Conservation (phyloP, 2,113 vertebrate species). For the Mesembrinibis cayennensis region DNA sequence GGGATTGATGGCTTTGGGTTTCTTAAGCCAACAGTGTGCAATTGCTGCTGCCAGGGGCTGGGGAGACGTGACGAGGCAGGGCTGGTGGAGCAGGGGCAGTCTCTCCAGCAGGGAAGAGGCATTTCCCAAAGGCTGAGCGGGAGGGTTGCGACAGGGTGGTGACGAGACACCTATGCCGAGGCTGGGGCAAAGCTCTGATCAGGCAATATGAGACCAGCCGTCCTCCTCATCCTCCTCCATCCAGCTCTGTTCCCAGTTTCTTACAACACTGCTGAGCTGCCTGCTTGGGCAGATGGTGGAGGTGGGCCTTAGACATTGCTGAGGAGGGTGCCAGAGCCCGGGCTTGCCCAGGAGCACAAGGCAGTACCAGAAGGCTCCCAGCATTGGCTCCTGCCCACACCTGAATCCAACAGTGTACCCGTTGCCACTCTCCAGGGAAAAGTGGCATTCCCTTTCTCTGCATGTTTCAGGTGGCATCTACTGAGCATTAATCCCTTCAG, state of each 20-base stretch:
- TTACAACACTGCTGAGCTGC: background rate
- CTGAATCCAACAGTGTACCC: background rate
- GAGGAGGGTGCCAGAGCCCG: background rate
- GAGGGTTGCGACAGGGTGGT: background rate
- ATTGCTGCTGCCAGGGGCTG: background rate
- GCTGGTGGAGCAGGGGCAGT: background rate
- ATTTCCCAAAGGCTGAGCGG: background rate
- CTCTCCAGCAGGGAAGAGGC: background rate
- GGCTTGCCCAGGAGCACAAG: background rate
- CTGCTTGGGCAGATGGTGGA: background rate
- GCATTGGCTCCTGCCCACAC: background rate
- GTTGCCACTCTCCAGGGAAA: background rate
- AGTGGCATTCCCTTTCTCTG: background rate
- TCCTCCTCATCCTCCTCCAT: background rate
- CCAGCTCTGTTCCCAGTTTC: background rate
- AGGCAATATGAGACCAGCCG: background rate
- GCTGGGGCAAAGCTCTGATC: background rate
- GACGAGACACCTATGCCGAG: rapidly evolving
- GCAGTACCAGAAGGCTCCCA: background rate
- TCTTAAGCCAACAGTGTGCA: background rate
- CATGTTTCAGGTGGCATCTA: background rate
- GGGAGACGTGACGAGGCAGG: background rate
- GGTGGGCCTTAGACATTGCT: background rate
- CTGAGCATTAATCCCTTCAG: background rate
- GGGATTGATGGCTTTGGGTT: background rate